Evolutionary conservation across 1,140 invertebrate species (phyloP), one percentile per base, ranked within the genome.

Genomic region (Drosophila oshimai): DNA sequence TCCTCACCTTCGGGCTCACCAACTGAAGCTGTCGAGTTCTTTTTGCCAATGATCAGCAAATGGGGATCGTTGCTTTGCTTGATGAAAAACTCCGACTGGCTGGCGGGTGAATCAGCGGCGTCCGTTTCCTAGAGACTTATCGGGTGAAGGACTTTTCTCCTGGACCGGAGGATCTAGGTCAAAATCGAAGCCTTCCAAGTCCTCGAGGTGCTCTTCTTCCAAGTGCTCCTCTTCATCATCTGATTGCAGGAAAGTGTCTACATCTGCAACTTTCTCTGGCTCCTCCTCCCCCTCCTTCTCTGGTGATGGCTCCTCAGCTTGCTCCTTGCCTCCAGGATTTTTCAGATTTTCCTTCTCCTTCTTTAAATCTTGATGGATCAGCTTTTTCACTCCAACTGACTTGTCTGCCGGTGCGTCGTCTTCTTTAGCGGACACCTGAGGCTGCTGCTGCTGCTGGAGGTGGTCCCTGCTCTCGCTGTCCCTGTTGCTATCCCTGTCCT

Each of bases 41-140:
- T 84, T 13, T 75, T 79, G 17, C 75, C 60, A 37, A 86, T 86
- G 9, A 86, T 64, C 7, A 86, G 33, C 6, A 62, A 41, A 10
- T 65, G 67, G 2, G 70, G 37, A 0, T 65, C 44, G 3, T 22
- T 13, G 22, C 36, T 75, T 12, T 76, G 61, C 26, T 86, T 87
- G 29, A 87, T 65, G 6, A 73, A 87, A 29, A 86, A 80, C 36
- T 80, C 67, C 0, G 55, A 37, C 33, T 64, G 64, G 4, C 53
- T 51, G 29, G 15, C 36, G 6, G 44, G 18, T 7, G 44, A 50
- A 2, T 50, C 60, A 1, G 18, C 6, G 5, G 12, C 7, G 1
- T 18, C 13, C 13, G 18, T 29, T 31, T 9, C 29, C 29, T 0
- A 20, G 12, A 1, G 9, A 13, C 22, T 29, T 37, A 1, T 22